These are phyloP conservation scores for Dreissena polymorpha DNA, from an alignment of 1,140 invertebrate species.

Conservation along the genomic window DNA sequence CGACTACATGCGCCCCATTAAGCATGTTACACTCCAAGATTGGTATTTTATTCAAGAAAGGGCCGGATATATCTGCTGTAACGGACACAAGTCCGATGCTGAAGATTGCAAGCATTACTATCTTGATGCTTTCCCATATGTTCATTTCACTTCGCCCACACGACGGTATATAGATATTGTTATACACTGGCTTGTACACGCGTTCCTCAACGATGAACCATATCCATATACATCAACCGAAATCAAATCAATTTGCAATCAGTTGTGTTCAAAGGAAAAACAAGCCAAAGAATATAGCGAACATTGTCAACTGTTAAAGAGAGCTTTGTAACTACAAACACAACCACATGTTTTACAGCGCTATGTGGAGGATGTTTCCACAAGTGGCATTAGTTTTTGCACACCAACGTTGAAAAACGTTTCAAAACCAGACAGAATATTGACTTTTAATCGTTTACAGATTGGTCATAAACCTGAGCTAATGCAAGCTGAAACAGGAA, in stretches of 20 bases:
- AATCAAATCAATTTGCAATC: too few species aligned
- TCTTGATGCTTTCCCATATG: constrained; percentile 57
- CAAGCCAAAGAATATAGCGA: constrained; percentile 58
- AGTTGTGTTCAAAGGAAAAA: constrained; percentile 52
- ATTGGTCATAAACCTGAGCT: constrained; percentile 56
- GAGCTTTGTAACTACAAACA: constrained; percentile 41
- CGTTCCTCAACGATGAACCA: too few species aligned
- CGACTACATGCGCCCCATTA: constrained; percentile 92
- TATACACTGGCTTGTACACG: too few species aligned
- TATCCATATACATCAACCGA: too few species aligned
- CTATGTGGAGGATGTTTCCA: constrained; percentile 51
- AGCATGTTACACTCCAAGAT: constrained; percentile 90
- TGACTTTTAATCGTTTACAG: constrained; percentile 60
- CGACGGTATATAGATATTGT: too few species aligned
- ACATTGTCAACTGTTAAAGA: constrained; percentile 42
- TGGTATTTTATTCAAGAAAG: too few species aligned
- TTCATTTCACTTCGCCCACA: too few species aligned
- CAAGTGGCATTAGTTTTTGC: constrained; percentile 46
- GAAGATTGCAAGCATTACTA: constrained; percentile 46
- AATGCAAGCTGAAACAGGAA: constrained; percentile 36
- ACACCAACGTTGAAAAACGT: constrained; percentile 52
- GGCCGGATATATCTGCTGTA: constrained; percentile 85
- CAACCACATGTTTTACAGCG: constrained; percentile 45
- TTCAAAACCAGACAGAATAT: constrained; percentile 25
- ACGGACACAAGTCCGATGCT: constrained; percentile 15